Evolutionary conservation across 2,888 invertebrate species (phyloP).

Genomic region (Brachycybe producta): DNA sequence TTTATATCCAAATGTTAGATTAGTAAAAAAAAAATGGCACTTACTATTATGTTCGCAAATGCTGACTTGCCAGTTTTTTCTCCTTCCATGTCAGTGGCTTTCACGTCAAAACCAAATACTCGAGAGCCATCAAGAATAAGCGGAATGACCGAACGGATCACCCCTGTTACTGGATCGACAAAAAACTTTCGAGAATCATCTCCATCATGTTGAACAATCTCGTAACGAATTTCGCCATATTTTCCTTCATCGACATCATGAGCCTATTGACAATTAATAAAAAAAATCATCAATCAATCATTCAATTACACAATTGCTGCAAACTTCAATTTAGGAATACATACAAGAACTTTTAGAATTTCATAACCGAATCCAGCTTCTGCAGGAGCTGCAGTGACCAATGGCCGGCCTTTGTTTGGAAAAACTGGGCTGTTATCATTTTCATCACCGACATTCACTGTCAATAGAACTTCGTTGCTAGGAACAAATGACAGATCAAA

Average conservation of each 20-base stretch:
- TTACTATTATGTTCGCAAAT: slow-evolving; percentile 72
- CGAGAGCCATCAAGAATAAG: slow-evolving; percentile 56
- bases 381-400: slow-evolving; percentile 68
- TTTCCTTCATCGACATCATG: slow-evolving; percentile 58
- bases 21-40: no score
- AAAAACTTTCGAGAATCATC: slow-evolving; percentile 61
- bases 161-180: slow-evolving; percentile 61
- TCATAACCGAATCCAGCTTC: slow-evolving; percentile 69
- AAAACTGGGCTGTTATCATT: slow-evolving; percentile 75
- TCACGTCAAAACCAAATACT: slow-evolving; percentile 74
- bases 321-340: slow-evolving; percentile 18
- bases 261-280: slow-evolving; percentile 49
- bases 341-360: slow-evolving; percentile 57
- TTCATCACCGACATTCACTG: slow-evolving; percentile 61
- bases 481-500: slow-evolving; percentile 13
- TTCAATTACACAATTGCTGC: not conserved
- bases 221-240: slow-evolving; percentile 67
- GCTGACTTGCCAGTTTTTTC: slow-evolving; percentile 69
- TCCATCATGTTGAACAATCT: slow-evolving; percentile 48
- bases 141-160: slow-evolving; percentile 56
- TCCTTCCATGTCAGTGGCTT: slow-evolving; percentile 67
- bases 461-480: slow-evolving; percentile 61
- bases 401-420: slow-evolving; percentile 56
- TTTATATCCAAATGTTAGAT: no score
- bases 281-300: no score